Percentiles rank a stretch among this genome's conserved stretches.
phyloP scores from a whole-genome alignment of 2,888 invertebrate genomes.

The Eupithecia pulchellata region DNA sequence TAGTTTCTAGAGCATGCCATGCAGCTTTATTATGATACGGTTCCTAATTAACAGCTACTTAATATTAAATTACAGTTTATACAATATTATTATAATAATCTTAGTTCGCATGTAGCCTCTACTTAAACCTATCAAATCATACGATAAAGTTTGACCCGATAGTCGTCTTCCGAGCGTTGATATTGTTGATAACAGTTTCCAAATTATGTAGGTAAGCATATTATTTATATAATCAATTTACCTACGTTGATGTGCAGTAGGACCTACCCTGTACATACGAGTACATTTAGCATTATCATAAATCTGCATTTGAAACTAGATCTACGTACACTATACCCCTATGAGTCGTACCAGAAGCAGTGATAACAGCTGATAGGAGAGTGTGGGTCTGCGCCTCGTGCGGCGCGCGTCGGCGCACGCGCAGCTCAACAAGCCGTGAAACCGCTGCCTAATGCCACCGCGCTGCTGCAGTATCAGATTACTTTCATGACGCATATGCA shows the following conservation, averaged over 20 bases:
- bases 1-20: constrained; percentile 7
- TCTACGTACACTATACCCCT: not conserved
- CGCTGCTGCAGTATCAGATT: constrained; percentile 40
- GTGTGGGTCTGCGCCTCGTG: not conserved
- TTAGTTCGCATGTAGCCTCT: not conserved
- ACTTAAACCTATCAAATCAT: not conserved
- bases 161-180: not conserved
- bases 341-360: not conserved
- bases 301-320: not conserved
- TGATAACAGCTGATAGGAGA: not conserved
- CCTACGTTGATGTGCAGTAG: not conserved
- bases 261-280: not conserved
- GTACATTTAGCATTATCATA: not conserved
- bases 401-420: too few relatives aligned
- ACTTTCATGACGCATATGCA: constrained; percentile 33
- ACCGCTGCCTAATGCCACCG: constrained; percentile 20
- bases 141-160: too few relatives aligned
- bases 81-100: too few relatives aligned
- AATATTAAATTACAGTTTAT: not conserved
- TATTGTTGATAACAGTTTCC: not conserved
- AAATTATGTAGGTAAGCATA: not conserved
- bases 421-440: constrained; percentile 51
- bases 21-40: not conserved
- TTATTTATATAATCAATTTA: not conserved
- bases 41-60: not conserved